Base-by-base conservation (phyloP, 2,113 vertebrate species). In the Pachypanchax playfairii region DNA sequence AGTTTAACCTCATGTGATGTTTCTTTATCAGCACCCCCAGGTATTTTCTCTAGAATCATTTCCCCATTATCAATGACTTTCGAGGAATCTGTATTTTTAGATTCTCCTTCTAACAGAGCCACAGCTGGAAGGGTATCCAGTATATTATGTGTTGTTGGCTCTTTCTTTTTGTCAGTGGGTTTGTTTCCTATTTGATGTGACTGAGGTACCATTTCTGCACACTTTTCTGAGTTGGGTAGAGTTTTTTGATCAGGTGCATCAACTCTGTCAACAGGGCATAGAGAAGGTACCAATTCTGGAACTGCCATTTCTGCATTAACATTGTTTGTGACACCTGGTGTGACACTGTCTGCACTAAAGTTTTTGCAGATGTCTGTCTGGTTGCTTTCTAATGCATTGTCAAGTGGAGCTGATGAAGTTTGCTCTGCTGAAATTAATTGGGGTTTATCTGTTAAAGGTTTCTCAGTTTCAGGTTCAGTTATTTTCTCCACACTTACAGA, bases 401-500 rank as follows among this genome's bases (percentile, higher is more conserved):
- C 49, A 15, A 22, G 39, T 50, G 15, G 33, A n/a, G 20, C 26
- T 60, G 59, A 14, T 24, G 26, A 3, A 42, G 20, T 62, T 43
- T 79, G 59, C 42, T 8, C 25, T 73, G 47, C 46, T 43, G 17
- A 7, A 9, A 43, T 1, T 29, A 46, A 2, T 57, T 64, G 35
- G 11, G 36, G 46, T 47, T 77, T 52, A 35, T 59, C 48, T 59
- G 56, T 33, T 43, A 11, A n/a, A 9, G 57, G 5, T 56, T 58
- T 36, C 22, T 86, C 31, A 51, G 8, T 10, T 42, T n/a, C 17
- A 46, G 18, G 12, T 1, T 41, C 51, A 29, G 18, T n/a, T 38
- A 31, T 38, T 29, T 58, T 54, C 9, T 75, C 38, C 10, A 71
- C 39, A 21, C 58, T 60, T 28, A 41, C 81, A 52, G 69, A 25